A percentile compares a stretch with the other conserved stretches of the same genome.
phyloP scores from a whole-genome alignment of 2,888 invertebrate species.

The Gisinianus flammeolus region DNA sequence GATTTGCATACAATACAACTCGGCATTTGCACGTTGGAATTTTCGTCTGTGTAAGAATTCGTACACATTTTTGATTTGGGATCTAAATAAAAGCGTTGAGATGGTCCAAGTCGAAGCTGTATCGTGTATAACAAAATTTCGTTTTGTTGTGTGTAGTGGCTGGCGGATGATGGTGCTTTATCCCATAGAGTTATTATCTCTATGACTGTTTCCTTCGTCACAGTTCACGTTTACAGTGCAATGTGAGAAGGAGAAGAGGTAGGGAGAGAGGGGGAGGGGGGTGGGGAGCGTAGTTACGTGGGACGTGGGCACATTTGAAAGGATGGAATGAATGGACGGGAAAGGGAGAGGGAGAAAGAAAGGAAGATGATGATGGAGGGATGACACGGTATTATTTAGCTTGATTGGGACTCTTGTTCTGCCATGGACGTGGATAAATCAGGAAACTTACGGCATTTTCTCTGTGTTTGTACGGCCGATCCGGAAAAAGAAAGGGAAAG shows the following conservation, averaged over 20 bases:
- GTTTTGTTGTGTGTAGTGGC: background rate
- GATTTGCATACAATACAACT: too few relatives aligned
- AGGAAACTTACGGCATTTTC: slow-evolving; percentile 8
- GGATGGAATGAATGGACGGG: background rate
- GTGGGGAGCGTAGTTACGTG: background rate
- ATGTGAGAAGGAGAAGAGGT: background rate
- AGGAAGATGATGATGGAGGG: background rate
- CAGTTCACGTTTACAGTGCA: background rate
- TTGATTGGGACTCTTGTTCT: slow-evolving; percentile 36
- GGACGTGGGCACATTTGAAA: background rate
- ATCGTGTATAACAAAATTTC: too few relatives aligned
- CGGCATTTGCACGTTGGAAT: too few relatives aligned
- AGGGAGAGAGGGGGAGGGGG: background rate
- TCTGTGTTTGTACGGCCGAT: background rate
- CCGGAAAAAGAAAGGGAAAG: background rate
- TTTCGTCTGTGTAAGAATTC: too few relatives aligned
- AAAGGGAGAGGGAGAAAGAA: background rate
- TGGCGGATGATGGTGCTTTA: background rate
- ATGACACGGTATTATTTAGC: slow-evolving; percentile 35
- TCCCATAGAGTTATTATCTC: background rate
- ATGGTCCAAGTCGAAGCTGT: too few relatives aligned
- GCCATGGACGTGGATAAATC: slow-evolving; percentile 34
- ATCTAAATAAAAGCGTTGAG: too few relatives aligned
- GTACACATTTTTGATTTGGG: too few relatives aligned
- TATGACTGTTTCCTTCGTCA: background rate